A percentile compares a stretch with the other conserved stretches of the same genome.
These are phyloP conservation scores for Drosophila truncata DNA, from an alignment of 1,140 invertebrate species.

Conservation along the genomic window DNA sequence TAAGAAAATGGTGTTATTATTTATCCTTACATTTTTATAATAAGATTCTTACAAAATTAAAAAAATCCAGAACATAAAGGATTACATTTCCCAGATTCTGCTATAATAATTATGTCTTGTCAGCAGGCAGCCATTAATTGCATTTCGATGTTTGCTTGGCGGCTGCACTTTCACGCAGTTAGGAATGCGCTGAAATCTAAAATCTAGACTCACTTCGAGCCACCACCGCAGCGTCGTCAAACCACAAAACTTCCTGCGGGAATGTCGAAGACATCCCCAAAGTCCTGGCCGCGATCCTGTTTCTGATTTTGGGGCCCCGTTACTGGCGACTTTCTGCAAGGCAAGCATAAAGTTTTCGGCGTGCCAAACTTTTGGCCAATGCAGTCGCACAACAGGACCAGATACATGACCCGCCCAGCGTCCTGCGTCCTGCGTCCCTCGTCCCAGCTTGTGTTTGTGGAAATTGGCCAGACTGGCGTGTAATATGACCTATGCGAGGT, in stretches of 20 bases:
- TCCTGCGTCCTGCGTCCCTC: neutral
- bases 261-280: constrained; percentile 59
- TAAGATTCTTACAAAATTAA: too few relatives aligned
- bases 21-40: too few relatives aligned
- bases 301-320: constrained; percentile 27
- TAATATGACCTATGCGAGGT: constrained; percentile 45
- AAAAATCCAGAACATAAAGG: neutral
- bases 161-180: constrained; percentile 36
- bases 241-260: constrained; percentile 49
- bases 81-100: neutral
- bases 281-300: constrained; percentile 26
- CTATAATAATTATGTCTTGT: neutral
- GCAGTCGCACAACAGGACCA: constrained; percentile 39
- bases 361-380: constrained; percentile 63
- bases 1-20: too few relatives aligned
- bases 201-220: neutral
- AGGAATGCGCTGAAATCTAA: constrained; percentile 29
- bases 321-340: constrained; percentile 53
- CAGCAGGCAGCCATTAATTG: constrained; percentile 54
- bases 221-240: neutral
- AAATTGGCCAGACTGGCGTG: constrained; percentile 37
- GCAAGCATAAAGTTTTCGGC: constrained; percentile 64
- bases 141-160: constrained; percentile 63
- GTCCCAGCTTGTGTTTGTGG: constrained; percentile 26
- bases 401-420: neutral